phyloP scores from a whole-genome alignment of 2,113 vertebrate species.

The Scomber scombrus region DNA sequence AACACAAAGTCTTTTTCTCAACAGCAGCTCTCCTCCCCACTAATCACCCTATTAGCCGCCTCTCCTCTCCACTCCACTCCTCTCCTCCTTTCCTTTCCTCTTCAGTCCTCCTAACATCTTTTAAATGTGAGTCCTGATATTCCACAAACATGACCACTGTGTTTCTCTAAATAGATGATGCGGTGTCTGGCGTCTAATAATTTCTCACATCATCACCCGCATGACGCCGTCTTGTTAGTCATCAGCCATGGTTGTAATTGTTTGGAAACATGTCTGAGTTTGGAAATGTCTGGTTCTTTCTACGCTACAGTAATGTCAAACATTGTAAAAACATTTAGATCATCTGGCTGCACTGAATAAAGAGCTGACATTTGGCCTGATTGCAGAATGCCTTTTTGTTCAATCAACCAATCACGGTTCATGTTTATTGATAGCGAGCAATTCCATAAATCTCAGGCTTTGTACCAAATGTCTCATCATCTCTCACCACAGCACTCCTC shows the following conservation, averaged over 20 bases:
- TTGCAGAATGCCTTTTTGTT: conserved; percentile 22
- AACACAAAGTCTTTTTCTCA: conserved; percentile 75
- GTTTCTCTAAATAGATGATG: conserved; percentile 1
- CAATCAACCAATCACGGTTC: conserved; percentile 41
- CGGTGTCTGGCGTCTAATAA: conserved; percentile 2
- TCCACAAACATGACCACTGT: conserved; percentile 4
- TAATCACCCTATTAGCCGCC: conserved; percentile 67
- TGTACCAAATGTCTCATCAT: not conserved
- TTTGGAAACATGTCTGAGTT: conserved; percentile 2
- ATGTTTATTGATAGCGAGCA: conserved; percentile 30
- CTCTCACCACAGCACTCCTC: not conserved
- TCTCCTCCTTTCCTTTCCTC: not conserved
- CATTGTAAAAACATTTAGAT: conserved; percentile 6
- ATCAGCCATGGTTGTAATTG: conserved; percentile 5
- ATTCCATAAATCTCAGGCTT: conserved; percentile 44
- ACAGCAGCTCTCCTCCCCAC: conserved; percentile 66
- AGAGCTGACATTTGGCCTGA: conserved; percentile 19
- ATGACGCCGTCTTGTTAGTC: conserved; percentile 10
- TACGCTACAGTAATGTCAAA: conserved; percentile 15
- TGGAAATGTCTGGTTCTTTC: conserved; percentile 2
- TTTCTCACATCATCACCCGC: not conserved
- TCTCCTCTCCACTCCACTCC: conserved; percentile 12
- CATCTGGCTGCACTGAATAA: conserved; percentile 5
- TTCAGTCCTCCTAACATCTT: not conserved
- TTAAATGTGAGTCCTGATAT: not conserved